Evolutionary conservation across 1,140 invertebrate genomes (phyloP), one percentile per base, ranked within the genome.

Genomic region (Saccostrea echinata): DNA sequence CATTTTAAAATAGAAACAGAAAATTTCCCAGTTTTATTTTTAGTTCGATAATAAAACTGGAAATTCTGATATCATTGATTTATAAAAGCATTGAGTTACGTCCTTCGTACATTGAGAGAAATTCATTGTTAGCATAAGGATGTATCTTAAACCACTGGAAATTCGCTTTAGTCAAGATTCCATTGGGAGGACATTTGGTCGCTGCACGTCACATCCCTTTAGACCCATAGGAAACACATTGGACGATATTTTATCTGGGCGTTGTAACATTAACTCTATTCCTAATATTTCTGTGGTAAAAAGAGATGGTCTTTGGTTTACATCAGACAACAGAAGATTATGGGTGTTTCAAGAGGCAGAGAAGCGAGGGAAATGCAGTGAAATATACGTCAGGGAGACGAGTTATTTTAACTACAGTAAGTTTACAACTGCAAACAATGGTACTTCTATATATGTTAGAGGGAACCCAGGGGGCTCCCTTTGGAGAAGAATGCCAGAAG

Each of bases 161-260:
- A 89, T 89, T 33, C 18, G 81, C 13, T 89, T 84, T 80, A 83
- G 57, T 24, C 88, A 89, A 43, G 64, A 89, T 83, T 84, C 85
- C 24, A 89, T 89, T 9, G 55, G 57, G 8, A 33, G 43, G 55
- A 51, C 21, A 18, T 89, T 89, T 84, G 27, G n/a, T 12, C 13
- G 55, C 9, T n/a, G 33, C 43, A 55, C 55, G 8, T 83, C 18
- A 16, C 85, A 68, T 55, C 18, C 9, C 24, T 52, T 51, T 18
- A 71, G 21, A 80, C 76, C 76, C 0, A 35, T 88, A 21, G 85
- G 84, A 3, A 16, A 84, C 27, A 86, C 84, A 24, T 43, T 88
- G n/a, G 88, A 88, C 27, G 76, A 83, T 12, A 27, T 88, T 16
- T n/a, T 84, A 1, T 33, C 24, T 33, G 88, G 88, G 16, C 33